Evolutionary conservation across 2,888 invertebrate species (phyloP).

Genomic region (Plagodis dolabraria): DNA sequence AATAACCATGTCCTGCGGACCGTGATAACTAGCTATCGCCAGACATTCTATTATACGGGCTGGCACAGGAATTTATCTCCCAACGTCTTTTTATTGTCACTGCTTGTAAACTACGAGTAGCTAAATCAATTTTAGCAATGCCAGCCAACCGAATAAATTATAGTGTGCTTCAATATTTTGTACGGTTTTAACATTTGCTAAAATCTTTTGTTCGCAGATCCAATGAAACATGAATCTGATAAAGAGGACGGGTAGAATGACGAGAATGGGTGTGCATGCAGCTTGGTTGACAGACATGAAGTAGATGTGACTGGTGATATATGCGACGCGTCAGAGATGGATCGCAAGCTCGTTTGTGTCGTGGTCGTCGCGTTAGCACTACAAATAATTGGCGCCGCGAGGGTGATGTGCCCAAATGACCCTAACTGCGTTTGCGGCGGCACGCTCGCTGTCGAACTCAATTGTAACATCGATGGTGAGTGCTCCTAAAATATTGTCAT

Average conservation of each 20-base stretch:
- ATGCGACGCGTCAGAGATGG: constrained; percentile 55
- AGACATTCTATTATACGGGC: constrained; percentile 64
- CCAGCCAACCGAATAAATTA: constrained; percentile 46
- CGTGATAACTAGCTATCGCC: constrained; percentile 58
- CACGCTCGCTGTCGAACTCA: constrained; percentile 75
- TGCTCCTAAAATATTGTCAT: constrained; percentile 54
- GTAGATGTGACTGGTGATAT: constrained; percentile 45
- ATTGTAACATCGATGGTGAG: constrained; percentile 81
- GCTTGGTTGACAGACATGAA: constrained; percentile 39
- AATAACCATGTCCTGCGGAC: constrained; percentile 48
- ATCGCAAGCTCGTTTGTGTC: constrained; percentile 62
- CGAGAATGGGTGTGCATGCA: constrained; percentile 38
- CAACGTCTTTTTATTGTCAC: constrained; percentile 60
- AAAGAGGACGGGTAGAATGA: constrained; percentile 33
- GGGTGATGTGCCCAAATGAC: constrained; percentile 72
- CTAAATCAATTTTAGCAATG: constrained; percentile 57
- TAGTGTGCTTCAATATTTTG: constrained; percentile 41
- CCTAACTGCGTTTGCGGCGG: constrained; percentile 81
- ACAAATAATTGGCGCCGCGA: constrained; percentile 71
- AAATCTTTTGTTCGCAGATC: constrained; percentile 54
- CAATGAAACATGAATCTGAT: constrained; percentile 42
- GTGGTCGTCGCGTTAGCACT: constrained; percentile 64
- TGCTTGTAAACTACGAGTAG: constrained; percentile 65
- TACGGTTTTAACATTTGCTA: constrained; percentile 34
- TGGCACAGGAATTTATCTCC: constrained; percentile 61